phyloP scores from a whole-genome alignment of 2,113 vertebrate genomes.

The Microcebus jonahi region DNA sequence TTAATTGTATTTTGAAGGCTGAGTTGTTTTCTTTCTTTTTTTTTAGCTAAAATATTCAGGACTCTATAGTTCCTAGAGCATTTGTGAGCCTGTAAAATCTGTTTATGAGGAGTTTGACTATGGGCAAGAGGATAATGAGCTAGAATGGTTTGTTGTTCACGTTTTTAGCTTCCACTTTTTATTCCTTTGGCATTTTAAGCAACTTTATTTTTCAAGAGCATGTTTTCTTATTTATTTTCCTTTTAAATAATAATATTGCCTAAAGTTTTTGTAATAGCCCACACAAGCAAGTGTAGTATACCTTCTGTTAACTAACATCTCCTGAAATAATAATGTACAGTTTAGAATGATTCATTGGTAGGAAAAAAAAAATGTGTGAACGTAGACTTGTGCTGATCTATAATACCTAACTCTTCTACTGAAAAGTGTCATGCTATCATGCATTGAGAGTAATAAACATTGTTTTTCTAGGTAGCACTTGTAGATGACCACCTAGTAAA shows the following conservation, averaged over 20 bases:
- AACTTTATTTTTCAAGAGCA: background rate
- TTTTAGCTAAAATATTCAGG: background rate
- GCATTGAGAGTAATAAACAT: background rate
- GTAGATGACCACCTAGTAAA: background rate
- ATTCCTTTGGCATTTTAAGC: conserved; percentile 6
- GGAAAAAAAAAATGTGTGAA: background rate
- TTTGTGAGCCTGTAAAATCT: background rate
- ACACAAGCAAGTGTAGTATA: background rate
- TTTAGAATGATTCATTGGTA: background rate
- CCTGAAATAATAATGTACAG: background rate
- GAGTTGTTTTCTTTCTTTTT: background rate
- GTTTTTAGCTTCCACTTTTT: background rate
- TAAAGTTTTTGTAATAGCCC: background rate
- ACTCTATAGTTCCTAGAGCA: background rate
- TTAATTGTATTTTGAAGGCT: background rate
- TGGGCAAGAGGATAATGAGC: background rate
- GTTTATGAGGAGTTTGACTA: background rate
- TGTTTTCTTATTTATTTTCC: background rate
- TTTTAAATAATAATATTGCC: background rate
- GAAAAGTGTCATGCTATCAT: background rate
- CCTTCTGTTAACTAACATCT: background rate
- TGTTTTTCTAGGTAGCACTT: background rate
- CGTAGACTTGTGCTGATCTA: background rate
- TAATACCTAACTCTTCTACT: background rate
- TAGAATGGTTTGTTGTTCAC: background rate